These are phyloP conservation scores for Cyanoramphus novaezelandiae DNA, from an alignment of 2,113 vertebrate genomes.

Conservation along the genomic window DNA sequence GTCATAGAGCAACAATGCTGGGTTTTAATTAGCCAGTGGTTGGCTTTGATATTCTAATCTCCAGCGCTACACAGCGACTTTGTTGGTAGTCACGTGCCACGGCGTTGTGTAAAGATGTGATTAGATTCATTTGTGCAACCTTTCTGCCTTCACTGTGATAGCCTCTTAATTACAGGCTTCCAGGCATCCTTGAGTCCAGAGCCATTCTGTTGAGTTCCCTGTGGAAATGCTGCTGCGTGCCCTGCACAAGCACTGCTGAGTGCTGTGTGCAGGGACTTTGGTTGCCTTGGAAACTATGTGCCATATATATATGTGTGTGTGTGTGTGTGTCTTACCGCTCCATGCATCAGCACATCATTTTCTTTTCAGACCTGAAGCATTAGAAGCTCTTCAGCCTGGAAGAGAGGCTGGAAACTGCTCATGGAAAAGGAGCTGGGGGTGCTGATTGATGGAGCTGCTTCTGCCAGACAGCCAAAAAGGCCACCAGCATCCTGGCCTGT, in stretches of 20 bases:
- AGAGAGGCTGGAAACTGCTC: not conserved
- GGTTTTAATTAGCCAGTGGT: slow-evolving; percentile 12
- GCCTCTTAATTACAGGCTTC: not conserved
- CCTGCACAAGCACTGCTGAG: not conserved
- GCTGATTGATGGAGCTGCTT: not conserved
- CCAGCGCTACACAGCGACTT: not conserved
- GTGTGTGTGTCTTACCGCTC: not conserved
- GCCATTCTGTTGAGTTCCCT: not conserved
- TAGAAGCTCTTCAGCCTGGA: not conserved
- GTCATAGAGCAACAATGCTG: not conserved
- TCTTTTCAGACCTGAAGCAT: not conserved
- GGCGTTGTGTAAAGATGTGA: not conserved
- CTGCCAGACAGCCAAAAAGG: not conserved
- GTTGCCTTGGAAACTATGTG: slow-evolving; percentile 66
- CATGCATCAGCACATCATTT: not conserved
- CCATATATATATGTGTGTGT: not conserved
- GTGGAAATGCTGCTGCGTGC: not conserved
- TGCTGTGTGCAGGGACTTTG: not conserved
- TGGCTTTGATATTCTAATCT: slow-evolving; percentile 14
- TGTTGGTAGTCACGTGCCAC: not conserved
- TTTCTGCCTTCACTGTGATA: not conserved
- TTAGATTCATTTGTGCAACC: not conserved
- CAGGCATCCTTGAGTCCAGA: not conserved
- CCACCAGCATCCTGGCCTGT: not conserved
- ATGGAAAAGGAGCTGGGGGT: not conserved